A percentile compares a stretch with the other conserved stretches of the same genome.
phyloP scores from a whole-genome alignment of 2,797 vertebrate species.

The Monodelphis domestica region DNA sequence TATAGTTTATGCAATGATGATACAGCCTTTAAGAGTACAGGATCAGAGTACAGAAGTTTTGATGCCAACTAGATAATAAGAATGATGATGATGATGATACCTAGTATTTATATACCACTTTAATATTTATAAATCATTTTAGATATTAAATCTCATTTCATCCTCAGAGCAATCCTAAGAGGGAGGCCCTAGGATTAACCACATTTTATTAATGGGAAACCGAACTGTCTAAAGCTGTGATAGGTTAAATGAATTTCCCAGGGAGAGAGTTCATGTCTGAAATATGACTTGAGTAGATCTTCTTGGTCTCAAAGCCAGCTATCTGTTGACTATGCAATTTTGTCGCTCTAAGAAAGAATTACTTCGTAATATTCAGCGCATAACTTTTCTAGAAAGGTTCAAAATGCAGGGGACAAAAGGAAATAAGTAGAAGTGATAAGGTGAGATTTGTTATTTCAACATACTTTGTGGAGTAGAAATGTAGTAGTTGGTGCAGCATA shows the following conservation, averaged over 20 bases:
- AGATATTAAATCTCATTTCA: background rate
- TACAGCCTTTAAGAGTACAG: background rate
- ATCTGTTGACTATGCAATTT: background rate
- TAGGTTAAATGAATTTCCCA: background rate
- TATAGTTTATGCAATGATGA: background rate
- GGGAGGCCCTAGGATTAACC: background rate
- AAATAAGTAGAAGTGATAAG: background rate
- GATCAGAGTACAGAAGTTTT: background rate
- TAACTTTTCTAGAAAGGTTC: background rate
- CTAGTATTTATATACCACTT: background rate
- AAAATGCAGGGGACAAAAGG: background rate
- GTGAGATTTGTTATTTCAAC: background rate
- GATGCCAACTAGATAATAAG: background rate
- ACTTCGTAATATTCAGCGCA: background rate
- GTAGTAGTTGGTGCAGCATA: background rate
- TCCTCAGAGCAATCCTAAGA: background rate
- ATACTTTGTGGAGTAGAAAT: background rate
- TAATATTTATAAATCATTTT: background rate
- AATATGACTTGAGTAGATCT: no score
- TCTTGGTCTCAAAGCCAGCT: background rate
- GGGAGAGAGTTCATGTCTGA: background rate
- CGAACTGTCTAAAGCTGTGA: background rate
- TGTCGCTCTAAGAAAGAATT: background rate
- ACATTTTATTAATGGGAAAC: conserved; percentile 8
- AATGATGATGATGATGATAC: background rate